Base-by-base conservation (phyloP, 2,113 vertebrate genomes). In the Leptocoma aspasia region DNA sequence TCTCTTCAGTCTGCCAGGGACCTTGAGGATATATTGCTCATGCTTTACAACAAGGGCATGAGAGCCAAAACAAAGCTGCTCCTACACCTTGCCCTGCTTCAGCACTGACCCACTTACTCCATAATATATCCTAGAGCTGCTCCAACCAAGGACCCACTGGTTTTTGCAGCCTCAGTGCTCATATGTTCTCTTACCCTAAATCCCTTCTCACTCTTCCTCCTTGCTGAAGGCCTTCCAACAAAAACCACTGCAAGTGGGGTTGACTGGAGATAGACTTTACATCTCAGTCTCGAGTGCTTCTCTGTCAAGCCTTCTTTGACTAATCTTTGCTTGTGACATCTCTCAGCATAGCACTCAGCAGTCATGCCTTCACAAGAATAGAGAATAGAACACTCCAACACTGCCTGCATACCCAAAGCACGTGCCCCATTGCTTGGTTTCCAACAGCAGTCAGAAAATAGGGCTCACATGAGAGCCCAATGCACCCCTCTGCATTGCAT, bases 361-460 rank as follows among this genome's bases (percentile, higher is more conserved):
- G 47, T 75, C 56, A 82, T 28, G 35, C 26, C 41, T 75, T 89
- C 61, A 79, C 52, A 39, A 76, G 33, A 92, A 31, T 4, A 72
- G 28, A 86, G 45, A 86, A 49, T 3, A 78, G 57, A 90, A 45
- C 60, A 63, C 47, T 86, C 52, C 33, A 50, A 45, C 30, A 11
- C n/a, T 50, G 45, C 31, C 59, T 59, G 13, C 0, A 3, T 53
- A 59, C 16, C 35, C 63, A 91, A 86, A 86, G 26, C 50, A 69
- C 0, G 0, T 30, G 15, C 33, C 60, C 13, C 16, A 9, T 18
- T 18, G 54, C 28, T 56, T 2, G 0, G 31, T 52, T 88, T 86
- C 66, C 39, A 86, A 37, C 5, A 73, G 72, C 15, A 56, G 37
- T 7, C 3, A 5, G 50, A 91, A 56, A 76, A 71, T 14, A 45